Percentiles rank a stretch among this genome's conserved stretches.
These are phyloP conservation scores for Sweltsa coloradensis DNA, from an alignment of 1,140 invertebrate genomes.

Conservation along the genomic window DNA sequence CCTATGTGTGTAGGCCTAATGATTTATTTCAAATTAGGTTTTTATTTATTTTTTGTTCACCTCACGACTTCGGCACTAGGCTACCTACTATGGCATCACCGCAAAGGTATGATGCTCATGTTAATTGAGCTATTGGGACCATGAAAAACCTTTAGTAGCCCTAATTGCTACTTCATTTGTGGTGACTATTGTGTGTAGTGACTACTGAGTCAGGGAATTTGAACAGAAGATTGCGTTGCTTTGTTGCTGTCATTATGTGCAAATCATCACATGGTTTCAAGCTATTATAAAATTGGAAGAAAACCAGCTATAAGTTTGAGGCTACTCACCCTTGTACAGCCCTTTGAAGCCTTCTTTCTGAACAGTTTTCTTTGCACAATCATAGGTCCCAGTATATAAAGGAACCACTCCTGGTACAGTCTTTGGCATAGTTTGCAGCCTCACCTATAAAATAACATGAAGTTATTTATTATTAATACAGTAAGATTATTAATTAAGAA, in stretches of 20 bases:
- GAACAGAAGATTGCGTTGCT: not conserved
- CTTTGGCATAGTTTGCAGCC: slow-evolving; percentile 49
- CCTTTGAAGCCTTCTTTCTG: too few relatives aligned
- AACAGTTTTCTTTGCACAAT: slow-evolving; percentile 83
- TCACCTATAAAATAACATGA: too few relatives aligned
- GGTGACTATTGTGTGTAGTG: not conserved
- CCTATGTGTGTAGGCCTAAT: too few relatives aligned
- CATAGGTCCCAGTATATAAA: too few relatives aligned
- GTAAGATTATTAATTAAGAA: too few relatives aligned
- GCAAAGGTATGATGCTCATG: too few relatives aligned
- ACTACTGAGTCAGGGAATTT: not conserved
- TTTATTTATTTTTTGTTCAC: too few relatives aligned
- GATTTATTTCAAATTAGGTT: too few relatives aligned
- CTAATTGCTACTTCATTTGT: not conserved
- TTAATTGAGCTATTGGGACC: too few relatives aligned
- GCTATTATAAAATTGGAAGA: not conserved
- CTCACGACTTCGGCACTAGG: too few relatives aligned
- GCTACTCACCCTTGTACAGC: slow-evolving; percentile 64
- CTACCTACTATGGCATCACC: too few relatives aligned
- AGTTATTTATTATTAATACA: too few relatives aligned
- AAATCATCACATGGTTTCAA: not conserved
- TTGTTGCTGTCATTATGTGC: not conserved
- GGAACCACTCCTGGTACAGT: slow-evolving; percentile 57
- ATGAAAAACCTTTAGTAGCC: not conserved
- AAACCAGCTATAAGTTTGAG: not conserved